Conservation (phyloP, 2,888 invertebrate genomes). For the Drepana falcataria region DNA sequence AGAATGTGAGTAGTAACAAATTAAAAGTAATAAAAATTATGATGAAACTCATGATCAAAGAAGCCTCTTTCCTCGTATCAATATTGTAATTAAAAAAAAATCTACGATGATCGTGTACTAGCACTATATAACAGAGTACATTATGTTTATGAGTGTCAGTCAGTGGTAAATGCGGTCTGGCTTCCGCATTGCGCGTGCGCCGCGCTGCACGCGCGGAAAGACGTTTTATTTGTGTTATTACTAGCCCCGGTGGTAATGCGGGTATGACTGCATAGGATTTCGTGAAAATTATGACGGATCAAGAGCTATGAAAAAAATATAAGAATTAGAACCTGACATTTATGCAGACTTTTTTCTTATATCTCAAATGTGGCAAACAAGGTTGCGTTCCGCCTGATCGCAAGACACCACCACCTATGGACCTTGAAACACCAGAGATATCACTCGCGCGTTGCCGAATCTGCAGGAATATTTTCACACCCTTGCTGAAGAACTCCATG, state of each 20-base stretch:
- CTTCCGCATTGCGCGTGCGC: slow-evolving; percentile 53
- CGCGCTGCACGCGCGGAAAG: slow-evolving; percentile 25
- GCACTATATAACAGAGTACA: slow-evolving; percentile 21
- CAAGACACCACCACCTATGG: no score
- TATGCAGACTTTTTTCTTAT: no score
- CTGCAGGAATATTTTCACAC: no score
- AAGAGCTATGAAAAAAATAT: no score
- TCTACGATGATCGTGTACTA: slow-evolving; percentile 20
- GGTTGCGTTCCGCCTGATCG: no score
- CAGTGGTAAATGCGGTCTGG: slow-evolving; percentile 30
- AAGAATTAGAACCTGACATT: no score
- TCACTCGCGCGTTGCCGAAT: no score
- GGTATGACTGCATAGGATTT: slow-evolving; percentile 3
- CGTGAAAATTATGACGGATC: slow-evolving; percentile 3
- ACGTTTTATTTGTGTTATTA: slow-evolving; percentile 33
- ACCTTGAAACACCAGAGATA: no score
- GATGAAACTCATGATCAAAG: background rate
- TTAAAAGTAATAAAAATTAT: no score
- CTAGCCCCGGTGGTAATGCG: slow-evolving; percentile 17
- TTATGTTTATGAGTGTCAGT: slow-evolving; percentile 31
- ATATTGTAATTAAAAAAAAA: background rate
- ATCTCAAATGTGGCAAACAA: no score
- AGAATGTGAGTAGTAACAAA: no score
- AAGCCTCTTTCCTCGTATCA: background rate
- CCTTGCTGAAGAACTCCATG: no score